These are phyloP conservation scores for Emmelina monodactyla DNA, from an alignment of 2,888 invertebrate species.

Conservation along the genomic window DNA sequence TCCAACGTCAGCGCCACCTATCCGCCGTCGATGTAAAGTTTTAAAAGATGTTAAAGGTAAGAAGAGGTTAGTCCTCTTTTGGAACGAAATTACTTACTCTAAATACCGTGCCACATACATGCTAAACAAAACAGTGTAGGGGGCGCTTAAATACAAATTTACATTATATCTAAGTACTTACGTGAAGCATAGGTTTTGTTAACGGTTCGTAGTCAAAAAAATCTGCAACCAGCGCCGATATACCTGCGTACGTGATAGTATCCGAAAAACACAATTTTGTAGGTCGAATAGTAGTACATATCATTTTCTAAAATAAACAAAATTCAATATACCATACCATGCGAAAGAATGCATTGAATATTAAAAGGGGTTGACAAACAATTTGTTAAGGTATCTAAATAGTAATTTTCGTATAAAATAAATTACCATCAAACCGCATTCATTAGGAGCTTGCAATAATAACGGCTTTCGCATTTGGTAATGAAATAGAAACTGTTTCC, in stretches of 20 bases:
- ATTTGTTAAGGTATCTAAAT: background rate
- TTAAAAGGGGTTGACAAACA: too few relatives aligned
- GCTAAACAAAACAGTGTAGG: too few relatives aligned
- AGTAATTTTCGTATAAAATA: background rate
- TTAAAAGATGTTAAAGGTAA: too few relatives aligned
- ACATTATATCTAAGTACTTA: constrained; percentile 54
- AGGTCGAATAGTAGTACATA: constrained; percentile 82
- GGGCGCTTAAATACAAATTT: too few relatives aligned
- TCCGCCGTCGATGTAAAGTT: too few relatives aligned
- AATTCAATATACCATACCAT: background rate
- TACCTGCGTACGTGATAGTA: constrained; percentile 75
- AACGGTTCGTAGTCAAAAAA: constrained; percentile 79
- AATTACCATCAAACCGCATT: constrained; percentile 78
- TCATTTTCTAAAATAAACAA: constrained; percentile 77
- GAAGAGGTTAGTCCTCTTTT: too few relatives aligned
- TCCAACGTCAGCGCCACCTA: too few relatives aligned
- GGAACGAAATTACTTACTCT: too few relatives aligned
- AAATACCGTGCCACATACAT: too few relatives aligned
- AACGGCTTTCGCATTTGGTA: constrained; percentile 71
- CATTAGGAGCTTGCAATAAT: constrained; percentile 76
- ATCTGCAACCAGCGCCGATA: constrained; percentile 79
- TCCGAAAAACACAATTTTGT: constrained; percentile 76
- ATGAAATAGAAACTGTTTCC: constrained; percentile 70
- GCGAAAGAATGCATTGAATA: background rate
- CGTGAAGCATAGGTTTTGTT: constrained; percentile 69